Conservation (phyloP, 2,113 vertebrate species). For the Haemorhous mexicanus region DNA sequence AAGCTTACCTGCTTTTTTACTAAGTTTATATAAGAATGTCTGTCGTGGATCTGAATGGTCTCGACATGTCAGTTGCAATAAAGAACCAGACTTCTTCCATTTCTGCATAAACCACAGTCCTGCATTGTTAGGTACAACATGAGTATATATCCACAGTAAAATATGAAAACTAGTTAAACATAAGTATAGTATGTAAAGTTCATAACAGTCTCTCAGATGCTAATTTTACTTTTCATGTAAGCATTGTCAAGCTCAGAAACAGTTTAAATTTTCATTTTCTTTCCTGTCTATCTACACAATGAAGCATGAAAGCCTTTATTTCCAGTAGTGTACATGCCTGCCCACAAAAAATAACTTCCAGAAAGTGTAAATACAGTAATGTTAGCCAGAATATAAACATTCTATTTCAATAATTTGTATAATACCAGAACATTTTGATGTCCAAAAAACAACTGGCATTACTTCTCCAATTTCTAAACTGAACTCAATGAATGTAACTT, state of each 20-base stretch:
- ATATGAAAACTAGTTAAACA: not conserved
- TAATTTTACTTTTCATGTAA: not conserved
- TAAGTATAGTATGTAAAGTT: not conserved
- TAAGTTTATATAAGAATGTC: conserved; percentile 98
- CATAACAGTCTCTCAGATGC: not conserved
- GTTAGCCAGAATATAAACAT: not conserved
- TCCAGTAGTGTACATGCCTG: not conserved
- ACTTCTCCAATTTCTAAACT: not conserved
- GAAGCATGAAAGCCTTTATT: not conserved
- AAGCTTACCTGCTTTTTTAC: conserved; percentile 93
- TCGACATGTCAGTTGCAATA: conserved; percentile 92
- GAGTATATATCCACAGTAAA: conserved; percentile 13
- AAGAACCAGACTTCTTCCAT: conserved; percentile 98
- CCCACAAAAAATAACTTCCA: not conserved
- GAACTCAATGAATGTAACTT: not conserved
- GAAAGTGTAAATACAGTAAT: not conserved
- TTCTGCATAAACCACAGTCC: conserved; percentile 99
- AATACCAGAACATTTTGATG: not conserved
- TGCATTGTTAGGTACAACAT: conserved; percentile 60
- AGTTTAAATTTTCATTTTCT: not conserved
- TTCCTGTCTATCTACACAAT: not conserved
- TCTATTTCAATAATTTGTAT: not conserved
- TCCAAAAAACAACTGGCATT: not conserved
- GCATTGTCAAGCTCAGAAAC: not conserved
- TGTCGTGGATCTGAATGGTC: conserved; percentile 97